phyloP scores from a whole-genome alignment of 2,888 invertebrate species.

The Alitta virens region DNA sequence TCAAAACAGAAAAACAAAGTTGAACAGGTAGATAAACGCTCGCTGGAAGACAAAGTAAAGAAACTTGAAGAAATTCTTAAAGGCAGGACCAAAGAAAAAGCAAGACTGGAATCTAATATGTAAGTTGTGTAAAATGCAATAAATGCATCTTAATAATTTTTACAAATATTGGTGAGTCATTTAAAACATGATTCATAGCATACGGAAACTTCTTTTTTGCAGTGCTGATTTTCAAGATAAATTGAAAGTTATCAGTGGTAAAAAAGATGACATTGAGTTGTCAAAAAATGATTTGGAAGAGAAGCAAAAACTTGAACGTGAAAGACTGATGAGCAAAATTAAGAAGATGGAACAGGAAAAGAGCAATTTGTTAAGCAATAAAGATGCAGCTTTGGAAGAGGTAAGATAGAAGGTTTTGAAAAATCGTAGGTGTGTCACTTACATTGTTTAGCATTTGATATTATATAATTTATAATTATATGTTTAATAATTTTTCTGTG shows the following conservation, averaged over 20 bases:
- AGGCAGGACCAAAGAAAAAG: conserved; percentile 5
- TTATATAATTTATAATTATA: not conserved
- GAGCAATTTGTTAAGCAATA: conserved; percentile 37
- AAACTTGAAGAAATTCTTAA: conserved; percentile 5
- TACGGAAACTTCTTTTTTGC: no score
- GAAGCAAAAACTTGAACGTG: conserved; percentile 1
- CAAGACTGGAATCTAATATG: conserved; percentile 1
- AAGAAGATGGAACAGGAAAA: conserved; percentile 12
- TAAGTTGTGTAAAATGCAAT: no score
- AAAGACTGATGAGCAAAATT: conserved; percentile 4
- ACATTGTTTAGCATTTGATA: not conserved
- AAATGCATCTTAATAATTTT: no score
- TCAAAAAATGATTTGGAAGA: not conserved
- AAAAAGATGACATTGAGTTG: no score
- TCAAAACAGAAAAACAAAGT: no score
- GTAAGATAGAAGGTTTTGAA: conserved; percentile 25
- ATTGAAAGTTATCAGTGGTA: no score
- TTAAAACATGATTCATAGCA: no score
- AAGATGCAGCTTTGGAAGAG: conserved; percentile 49
- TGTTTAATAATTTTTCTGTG: not conserved
- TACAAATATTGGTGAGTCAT: no score
- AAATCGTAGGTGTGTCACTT: not conserved
- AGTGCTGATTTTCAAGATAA: no score
- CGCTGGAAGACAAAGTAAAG: conserved; percentile 24
- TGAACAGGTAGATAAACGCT: conserved; percentile 28